Evolutionary conservation across 2,797 vertebrate genomes (phyloP).

Genomic region (Neomorphus geoffroyi): DNA sequence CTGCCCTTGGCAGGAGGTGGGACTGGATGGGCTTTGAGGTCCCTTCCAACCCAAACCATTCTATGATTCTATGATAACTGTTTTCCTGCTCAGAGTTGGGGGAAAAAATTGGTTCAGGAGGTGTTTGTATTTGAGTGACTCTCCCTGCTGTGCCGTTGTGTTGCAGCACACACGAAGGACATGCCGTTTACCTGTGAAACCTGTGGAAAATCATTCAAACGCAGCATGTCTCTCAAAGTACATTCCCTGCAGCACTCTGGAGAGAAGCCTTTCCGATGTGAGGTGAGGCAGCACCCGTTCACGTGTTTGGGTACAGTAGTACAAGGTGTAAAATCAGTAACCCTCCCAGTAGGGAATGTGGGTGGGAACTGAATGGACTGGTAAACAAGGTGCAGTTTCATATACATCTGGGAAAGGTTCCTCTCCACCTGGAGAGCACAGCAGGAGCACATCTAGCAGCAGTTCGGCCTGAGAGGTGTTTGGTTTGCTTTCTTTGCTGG

Average conservation of each 20-base stretch:
- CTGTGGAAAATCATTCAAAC: slow-evolving; percentile 97
- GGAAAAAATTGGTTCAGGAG: background rate
- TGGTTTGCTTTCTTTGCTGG: background rate
- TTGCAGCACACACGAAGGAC: slow-evolving; percentile 96
- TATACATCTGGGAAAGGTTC: background rate
- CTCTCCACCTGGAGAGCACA: background rate
- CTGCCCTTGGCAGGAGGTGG: no score
- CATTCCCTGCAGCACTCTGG: slow-evolving; percentile 97
- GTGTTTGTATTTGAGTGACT: background rate
- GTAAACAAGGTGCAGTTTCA: background rate
- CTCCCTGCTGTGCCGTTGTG: background rate
- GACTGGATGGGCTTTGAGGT: no score
- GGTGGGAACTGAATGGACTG: background rate
- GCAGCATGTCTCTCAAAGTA: slow-evolving; percentile 98
- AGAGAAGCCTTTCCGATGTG: slow-evolving; percentile 97
- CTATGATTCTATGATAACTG: background rate
- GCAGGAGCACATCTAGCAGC: background rate
- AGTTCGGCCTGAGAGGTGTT: background rate
- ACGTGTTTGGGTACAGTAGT: background rate
- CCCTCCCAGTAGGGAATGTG: background rate
- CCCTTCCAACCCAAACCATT: no score
- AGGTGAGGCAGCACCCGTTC: slow-evolving; percentile 80
- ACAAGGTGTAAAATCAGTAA: background rate
- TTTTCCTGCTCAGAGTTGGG: background rate
- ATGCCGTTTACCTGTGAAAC: slow-evolving; percentile 99